Evolutionary conservation across 1,140 invertebrate genomes (phyloP), one percentile per base, ranked within the genome.

Genomic region (Megalonaias nervosa): DNA sequence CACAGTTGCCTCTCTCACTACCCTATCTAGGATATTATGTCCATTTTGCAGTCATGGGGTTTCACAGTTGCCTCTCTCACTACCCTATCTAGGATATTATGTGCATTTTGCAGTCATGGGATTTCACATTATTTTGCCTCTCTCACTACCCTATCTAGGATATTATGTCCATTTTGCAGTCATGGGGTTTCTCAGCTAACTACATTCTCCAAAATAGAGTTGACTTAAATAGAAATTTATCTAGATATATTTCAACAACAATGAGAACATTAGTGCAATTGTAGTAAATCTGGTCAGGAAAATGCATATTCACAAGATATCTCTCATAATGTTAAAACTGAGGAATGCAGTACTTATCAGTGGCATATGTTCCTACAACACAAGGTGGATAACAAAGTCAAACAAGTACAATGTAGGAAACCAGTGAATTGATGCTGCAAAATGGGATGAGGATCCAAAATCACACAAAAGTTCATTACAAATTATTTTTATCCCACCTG

Each of bases 291-390:
- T 69, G 4, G n/a, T 61, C 13, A 12, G 56, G 21, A 23, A 55
- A n/a, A n/a, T 73, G 15, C 57, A 5, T 61, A 74, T 60, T 71
- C 71, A 3, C 59, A 60, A 62, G 69, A 78, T 69, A 61, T 73
- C 4, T 76, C 65, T 13, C 73, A 73, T 15, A 76, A 76, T 58
- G 59, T 78, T 55, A 70, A 67, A 69, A 75, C 26, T 80, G 11
- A 26, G 57, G n/a, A 80, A 72, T 66, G 65, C 56, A 31, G n/a
- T 64, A 17, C 55, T 73, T 9, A 73, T 17, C 21, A 78, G 71
- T 69, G 76, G 64, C 12, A 68, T 61, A 16, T 68, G 23, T 9
- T 26, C 21, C 58, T 58, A 57, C 55, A 19, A 67, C 64, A 74
- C 72, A 23, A 55, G 71, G 5, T 38, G 61, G 4, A 38, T 78